Base-by-base conservation (phyloP, 2,888 invertebrate genomes). In the Apomyelois bistriatella region DNA sequence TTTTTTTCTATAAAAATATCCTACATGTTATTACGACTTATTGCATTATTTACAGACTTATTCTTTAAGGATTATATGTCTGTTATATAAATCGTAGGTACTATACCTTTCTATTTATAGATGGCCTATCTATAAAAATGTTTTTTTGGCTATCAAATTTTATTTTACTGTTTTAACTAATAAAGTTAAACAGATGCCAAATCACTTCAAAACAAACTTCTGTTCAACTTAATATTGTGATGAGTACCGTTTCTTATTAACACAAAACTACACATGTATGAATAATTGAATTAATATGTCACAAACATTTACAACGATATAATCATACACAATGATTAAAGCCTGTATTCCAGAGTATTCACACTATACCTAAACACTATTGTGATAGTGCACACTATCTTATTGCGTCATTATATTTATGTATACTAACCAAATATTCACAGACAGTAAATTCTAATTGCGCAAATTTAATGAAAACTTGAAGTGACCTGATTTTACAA, bases 331-430 rank as follows among this genome's bases (percentile, higher is more conserved):
- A 9, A 38, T 28, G 28, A 37, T 59, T 61, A 61, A 64, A 64
- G 64, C 61, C 49, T 41, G 43, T 17, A 53, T 56, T 59, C 58
- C 56, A 59, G 61, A 61, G 60, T 60, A 60, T 58, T 57, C 42
- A 46, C 47, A 43, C 53, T 57, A 57, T 30, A 30, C 38, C 47
- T 55, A 51, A 46, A 41, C 30, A 52, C 50, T 54, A 55, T 53
- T 35, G 16, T 49, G 38, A 58, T 40, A 53, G 47, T 54, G 48
- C 40, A 41, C 13, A 50, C 32, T 48, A 41, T 16, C 16, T 66
- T 73, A 74, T 74, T 74, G 74, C 72, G 71, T 74, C 61, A 54
- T 62, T 54, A 32, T 32, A 59, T 56, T 56, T 35, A 37, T 8
- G 12, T 37, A 37, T 36, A 48, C 32, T 7, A 30, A 13, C 32